phyloP scores from a whole-genome alignment of 2,888 invertebrate species.

The Cosmia pyralina region DNA sequence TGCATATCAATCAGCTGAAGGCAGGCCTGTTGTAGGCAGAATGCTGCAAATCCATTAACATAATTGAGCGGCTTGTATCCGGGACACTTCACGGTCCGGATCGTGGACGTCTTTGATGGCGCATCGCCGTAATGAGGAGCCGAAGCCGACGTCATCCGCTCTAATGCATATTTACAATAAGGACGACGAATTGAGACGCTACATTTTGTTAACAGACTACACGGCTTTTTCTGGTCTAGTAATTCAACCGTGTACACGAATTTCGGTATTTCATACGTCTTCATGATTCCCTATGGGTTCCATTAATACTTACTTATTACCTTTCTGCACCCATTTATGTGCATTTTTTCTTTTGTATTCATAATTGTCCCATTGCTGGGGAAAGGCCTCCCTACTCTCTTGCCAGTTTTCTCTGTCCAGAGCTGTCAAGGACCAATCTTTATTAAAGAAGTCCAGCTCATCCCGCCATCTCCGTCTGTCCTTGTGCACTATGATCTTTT shows the following conservation, averaged over 20 bases:
- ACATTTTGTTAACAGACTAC: conserved; percentile 72
- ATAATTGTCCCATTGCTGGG: too few relatives aligned
- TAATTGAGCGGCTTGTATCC: conserved; percentile 87
- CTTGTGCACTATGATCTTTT: conserved; percentile 21
- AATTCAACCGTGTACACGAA: conserved; percentile 70
- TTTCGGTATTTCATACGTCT: conserved; percentile 71
- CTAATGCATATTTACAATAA: conserved; percentile 86
- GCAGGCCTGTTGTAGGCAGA: conserved; percentile 77
- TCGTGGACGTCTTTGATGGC: conserved; percentile 85
- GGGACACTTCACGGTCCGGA: conserved; percentile 83
- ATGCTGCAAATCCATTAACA: conserved; percentile 86
- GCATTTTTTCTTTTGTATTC: too few relatives aligned
- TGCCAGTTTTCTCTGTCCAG: too few relatives aligned
- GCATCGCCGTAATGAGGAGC: conserved; percentile 84
- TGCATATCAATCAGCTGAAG: conserved; percentile 81
- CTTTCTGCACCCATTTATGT: conserved; percentile 22
- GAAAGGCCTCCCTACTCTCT: too few relatives aligned
- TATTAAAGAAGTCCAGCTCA: too few relatives aligned
- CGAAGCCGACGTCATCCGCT: conserved; percentile 77
- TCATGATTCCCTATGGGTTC: conserved; percentile 69
- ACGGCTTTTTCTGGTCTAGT: conserved; percentile 76
- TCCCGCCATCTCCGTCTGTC: too few relatives aligned
- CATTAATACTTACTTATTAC: conserved; percentile 49
- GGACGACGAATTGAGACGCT: conserved; percentile 70
- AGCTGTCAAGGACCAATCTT: too few relatives aligned